Evolutionary conservation across 23 tunicate genomes (phyloP), one percentile per base, ranked within the genome.

Genomic region (Ciona savignyi): DNA sequence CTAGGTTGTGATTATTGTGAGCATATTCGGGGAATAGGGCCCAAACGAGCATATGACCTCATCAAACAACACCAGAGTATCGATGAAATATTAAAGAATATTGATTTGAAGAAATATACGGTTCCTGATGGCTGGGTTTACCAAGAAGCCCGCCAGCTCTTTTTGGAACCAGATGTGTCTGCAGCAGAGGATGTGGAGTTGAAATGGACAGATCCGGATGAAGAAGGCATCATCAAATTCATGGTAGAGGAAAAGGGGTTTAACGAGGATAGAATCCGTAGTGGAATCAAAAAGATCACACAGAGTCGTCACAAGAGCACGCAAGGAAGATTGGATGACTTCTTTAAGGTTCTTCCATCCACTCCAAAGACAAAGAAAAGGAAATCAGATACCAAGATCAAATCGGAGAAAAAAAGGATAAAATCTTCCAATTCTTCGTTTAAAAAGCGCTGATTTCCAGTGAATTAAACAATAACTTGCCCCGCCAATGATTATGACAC

Each of bases 261-360:
- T 67, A 86, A 78, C 74, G 98, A 93, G 76, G 98, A 93, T 35
- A 60, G 98, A 73, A 81, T 93, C 60, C 65, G 98, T 25, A 82
- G 70, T 86, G 98, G 98, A n/a, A 49, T 93, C 20, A 86, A 93
- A 68, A 85, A 82, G 71, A 74, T 93, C 2, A 56, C 62, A 4
- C 86, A 86, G 32, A 77, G 88, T 64, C 56, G 93, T 62, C 76
- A 81, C 34, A 78, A 86, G 33, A 85, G 97, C 61, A 83, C 89
- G 1, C 97, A 90, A 60, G 98, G 98, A 23, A 79, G 98, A 9
- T 67, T 93, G 65, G 98, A 93, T 81, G 98, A 93, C 61, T 93
- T 93, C 64, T 93, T 93, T 71, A 93, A 86, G 74, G 78, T 81
- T 27, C 27, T 74, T 61, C 77, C 93, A 11, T 74, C 93, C 0